Conservation (phyloP, 2,888 invertebrate genomes). For the Stenolophus ochropezus region DNA sequence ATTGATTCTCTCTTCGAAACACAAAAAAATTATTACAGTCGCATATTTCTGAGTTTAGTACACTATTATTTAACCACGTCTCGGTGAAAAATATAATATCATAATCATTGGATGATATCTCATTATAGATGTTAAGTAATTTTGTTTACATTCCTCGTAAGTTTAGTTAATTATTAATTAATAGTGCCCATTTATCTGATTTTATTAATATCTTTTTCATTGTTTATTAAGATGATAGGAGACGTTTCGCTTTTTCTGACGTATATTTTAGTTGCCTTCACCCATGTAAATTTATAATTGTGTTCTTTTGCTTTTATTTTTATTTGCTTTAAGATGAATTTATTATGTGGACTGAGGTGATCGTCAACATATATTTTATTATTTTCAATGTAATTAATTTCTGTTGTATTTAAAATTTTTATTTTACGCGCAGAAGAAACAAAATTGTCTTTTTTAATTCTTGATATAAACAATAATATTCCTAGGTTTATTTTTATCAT, state of each 20-base stretch:
- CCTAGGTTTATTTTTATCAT: neutral
- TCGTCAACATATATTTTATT: neutral
- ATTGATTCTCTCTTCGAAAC: too few species aligned
- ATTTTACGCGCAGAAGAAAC: neutral
- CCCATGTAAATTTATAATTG: neutral
- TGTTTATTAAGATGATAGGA: neutral
- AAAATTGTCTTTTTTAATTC: neutral
- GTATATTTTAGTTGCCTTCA: neutral
- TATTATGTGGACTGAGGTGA: neutral
- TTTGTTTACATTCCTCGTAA: too few species aligned
- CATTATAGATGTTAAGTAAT: too few species aligned
- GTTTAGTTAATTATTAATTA: too few species aligned
- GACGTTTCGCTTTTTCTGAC: neutral
- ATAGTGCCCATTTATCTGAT: too few species aligned
- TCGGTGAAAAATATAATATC: too few species aligned
- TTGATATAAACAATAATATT: too few species aligned
- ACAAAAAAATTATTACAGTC: too few species aligned
- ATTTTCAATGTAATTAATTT: neutral
- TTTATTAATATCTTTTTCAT: neutral
- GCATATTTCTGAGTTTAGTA: too few species aligned
- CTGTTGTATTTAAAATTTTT: neutral
- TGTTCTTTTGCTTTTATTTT: neutral
- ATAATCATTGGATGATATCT: too few species aligned
- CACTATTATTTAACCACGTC: too few species aligned
- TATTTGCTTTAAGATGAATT: neutral